These are phyloP conservation scores for Pseudorectes ferrugineus DNA, from an alignment of 2,113 vertebrate species.

Conservation along the genomic window DNA sequence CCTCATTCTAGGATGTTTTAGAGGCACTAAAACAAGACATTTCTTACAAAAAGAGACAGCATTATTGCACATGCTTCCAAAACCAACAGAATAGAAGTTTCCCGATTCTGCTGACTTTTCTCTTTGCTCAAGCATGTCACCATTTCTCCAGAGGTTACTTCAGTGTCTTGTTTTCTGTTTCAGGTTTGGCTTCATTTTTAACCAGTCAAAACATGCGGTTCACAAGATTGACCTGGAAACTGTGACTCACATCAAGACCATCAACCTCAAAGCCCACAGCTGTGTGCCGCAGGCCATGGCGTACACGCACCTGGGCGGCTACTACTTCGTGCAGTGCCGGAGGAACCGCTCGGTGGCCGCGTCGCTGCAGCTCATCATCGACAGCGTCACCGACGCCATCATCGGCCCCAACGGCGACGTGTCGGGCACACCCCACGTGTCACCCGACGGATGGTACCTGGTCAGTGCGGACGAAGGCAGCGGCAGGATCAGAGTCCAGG, in stretches of 20 bases:
- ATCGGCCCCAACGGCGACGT: slow-evolving; percentile 78
- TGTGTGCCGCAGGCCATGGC: slow-evolving; percentile 86
- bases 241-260: slow-evolving; percentile 83
- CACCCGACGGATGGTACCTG: slow-evolving; percentile 85
- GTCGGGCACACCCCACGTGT: slow-evolving; percentile 76
- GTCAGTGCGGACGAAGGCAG: slow-evolving; percentile 72
- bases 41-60: background rate
- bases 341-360: background rate
- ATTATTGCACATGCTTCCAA: accelerated
- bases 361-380: slow-evolving; percentile 77
- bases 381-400: slow-evolving; percentile 86
- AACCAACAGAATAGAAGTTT: background rate
- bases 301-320: slow-evolving; percentile 90
- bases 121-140: background rate
- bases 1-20: background rate
- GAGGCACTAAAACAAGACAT: background rate
- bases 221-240: slow-evolving; percentile 97
- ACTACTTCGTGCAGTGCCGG: slow-evolving; percentile 86
- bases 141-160: background rate
- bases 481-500: slow-evolving; percentile 80
- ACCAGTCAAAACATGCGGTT: slow-evolving; percentile 75
- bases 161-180: background rate
- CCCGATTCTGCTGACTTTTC: background rate
- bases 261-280: slow-evolving; percentile 77
- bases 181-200: slow-evolving; percentile 94